Conservation (phyloP, 2,888 invertebrate genomes). For the Leucophenga montana region DNA sequence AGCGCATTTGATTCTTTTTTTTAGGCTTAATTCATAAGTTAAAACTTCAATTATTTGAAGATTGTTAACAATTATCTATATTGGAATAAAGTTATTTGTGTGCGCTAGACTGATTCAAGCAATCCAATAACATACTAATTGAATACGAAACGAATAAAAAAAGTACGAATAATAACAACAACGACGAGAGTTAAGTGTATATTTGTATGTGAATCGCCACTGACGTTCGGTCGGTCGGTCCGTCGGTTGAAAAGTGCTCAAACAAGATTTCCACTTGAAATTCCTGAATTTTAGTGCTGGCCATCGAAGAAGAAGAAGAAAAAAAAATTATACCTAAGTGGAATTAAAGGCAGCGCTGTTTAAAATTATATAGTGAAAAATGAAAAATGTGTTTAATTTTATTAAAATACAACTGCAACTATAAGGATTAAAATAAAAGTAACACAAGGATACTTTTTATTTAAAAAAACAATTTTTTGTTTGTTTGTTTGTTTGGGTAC, state of each 20-base stretch:
- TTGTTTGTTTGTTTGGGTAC: constrained; percentile 20
- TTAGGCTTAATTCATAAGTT: too few species aligned
- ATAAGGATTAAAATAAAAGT: constrained; percentile 6
- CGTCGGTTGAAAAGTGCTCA: constrained; percentile 55
- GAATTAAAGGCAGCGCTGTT: background rate
- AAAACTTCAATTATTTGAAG: too few species aligned
- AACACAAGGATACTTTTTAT: constrained; percentile 4
- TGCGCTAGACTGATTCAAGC: too few species aligned
- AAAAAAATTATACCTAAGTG: constrained; percentile 14
- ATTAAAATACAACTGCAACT: background rate
- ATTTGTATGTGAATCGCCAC: too few species aligned
- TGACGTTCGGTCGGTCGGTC: too few species aligned
- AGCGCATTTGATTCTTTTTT: too few species aligned
- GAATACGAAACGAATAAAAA: background rate
- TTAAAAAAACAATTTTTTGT: too few species aligned
- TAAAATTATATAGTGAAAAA: background rate
- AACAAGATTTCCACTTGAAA: constrained; percentile 67
- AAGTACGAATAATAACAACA: background rate
- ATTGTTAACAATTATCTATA: too few species aligned
- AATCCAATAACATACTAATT: background rate
- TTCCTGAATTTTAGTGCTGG: constrained; percentile 56
- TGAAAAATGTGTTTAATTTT: background rate
- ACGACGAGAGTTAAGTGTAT: constrained; percentile 3
- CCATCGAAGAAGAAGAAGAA: background rate
- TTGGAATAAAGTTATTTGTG: background rate